Evolutionary conservation across 2,113 vertebrate species (phyloP).

Genomic region (Grallaria varia): DNA sequence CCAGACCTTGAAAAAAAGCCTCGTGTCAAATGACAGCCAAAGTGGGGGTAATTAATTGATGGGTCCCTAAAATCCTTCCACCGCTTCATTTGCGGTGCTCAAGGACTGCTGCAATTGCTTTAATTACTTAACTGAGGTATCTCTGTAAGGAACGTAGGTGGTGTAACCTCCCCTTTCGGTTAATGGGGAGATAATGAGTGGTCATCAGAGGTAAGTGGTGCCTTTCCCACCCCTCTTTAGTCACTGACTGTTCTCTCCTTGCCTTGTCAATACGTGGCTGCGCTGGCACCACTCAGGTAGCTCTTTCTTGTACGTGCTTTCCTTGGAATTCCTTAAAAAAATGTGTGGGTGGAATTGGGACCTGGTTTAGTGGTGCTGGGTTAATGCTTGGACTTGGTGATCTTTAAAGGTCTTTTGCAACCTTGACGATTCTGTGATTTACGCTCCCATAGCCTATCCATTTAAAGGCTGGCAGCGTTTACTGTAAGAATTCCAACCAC

Average conservation of each 20-base stretch:
- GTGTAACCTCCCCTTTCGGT: background rate
- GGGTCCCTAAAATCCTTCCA: background rate
- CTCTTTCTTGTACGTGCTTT: background rate
- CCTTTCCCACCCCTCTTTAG: background rate
- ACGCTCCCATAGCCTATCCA: background rate
- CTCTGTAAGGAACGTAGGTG: background rate
- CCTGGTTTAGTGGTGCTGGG: background rate
- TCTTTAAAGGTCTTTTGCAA: background rate
- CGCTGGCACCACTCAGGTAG: accelerated
- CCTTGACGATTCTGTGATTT: background rate
- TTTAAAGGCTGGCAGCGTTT: background rate
- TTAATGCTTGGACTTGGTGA: background rate
- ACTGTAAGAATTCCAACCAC: background rate
- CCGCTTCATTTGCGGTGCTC: background rate
- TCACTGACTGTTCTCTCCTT: accelerated
- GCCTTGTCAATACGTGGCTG: background rate
- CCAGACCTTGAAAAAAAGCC: background rate
- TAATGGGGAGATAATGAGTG: background rate
- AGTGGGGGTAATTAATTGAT: background rate
- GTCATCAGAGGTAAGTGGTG: background rate
- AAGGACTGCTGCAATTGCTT: background rate
- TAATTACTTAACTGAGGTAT: background rate
- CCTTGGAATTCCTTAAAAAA: background rate
- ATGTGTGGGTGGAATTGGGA: background rate
- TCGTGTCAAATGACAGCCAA: background rate